Percentiles rank a stretch among this genome's conserved stretches.
phyloP scores from a whole-genome alignment of 2,888 invertebrate species.

The Limnephilus marmoratus region DNA sequence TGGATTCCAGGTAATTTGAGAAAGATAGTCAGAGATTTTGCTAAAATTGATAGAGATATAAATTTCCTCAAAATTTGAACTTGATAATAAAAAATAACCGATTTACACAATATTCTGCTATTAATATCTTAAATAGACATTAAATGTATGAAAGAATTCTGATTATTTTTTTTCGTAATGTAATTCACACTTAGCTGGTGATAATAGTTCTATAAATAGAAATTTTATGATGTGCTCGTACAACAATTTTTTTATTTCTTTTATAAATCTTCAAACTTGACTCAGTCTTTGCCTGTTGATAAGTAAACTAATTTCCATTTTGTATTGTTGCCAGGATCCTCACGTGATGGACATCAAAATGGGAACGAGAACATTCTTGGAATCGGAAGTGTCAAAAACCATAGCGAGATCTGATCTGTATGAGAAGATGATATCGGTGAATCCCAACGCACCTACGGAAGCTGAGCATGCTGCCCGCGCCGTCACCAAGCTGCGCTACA shows the following conservation, averaged over 20 bases:
- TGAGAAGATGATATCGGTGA: conserved; percentile 96
- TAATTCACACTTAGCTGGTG: neutral
- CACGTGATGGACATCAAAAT: conserved; percentile 98
- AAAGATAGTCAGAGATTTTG: neutral
- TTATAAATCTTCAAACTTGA: neutral
- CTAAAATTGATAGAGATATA: neutral
- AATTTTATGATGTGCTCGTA: neutral
- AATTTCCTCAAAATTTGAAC: neutral
- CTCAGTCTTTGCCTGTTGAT: neutral
- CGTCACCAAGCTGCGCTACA: conserved; percentile 96
- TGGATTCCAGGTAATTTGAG: conserved; percentile 81
- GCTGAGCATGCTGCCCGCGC: conserved; percentile 89
- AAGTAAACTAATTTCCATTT: neutral
- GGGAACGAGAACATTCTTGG: conserved; percentile 96
- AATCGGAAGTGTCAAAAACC: conserved; percentile 94
- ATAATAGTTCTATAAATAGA: neutral
- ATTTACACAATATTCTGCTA: neutral
- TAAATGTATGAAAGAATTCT: neutral
- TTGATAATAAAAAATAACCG: neutral
- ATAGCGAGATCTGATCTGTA: conserved; percentile 92
- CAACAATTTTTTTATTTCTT: neutral
- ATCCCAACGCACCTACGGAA: conserved; percentile 89
- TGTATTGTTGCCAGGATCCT: conserved; percentile 80
- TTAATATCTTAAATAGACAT: neutral
- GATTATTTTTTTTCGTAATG: neutral